A percentile compares a stretch with the other conserved stretches of the same genome.
phyloP scores from a whole-genome alignment of 2,797 vertebrate genomes.

The Gobionotothen gibberifrons region DNA sequence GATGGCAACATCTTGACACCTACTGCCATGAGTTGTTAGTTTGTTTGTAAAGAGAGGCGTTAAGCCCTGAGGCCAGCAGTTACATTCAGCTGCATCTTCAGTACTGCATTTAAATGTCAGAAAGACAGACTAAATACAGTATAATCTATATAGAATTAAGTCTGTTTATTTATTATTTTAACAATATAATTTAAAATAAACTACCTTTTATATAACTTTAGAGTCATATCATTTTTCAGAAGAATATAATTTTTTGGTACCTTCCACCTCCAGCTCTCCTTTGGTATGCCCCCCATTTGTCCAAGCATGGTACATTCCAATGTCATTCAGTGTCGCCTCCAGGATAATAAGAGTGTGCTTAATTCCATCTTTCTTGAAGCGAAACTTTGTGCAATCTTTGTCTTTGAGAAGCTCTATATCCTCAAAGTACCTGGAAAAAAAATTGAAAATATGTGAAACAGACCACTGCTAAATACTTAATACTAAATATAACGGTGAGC shows the following conservation, averaged over 20 bases:
- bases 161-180: background rate
- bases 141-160: background rate
- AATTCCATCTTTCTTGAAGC: constrained; percentile 92
- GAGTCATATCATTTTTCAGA: background rate
- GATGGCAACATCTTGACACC: constrained; percentile 45
- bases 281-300: constrained; percentile 94
- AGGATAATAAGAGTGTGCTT: constrained; percentile 90
- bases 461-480: constrained; percentile 12
- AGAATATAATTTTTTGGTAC: constrained; percentile 69
- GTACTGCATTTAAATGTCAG: constrained; percentile 20
- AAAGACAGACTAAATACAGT: constrained; percentile 13
- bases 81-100: constrained; percentile 31
- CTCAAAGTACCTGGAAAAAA: constrained; percentile 86
- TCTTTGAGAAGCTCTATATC: constrained; percentile 88
- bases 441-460: constrained; percentile 15
- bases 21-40: constrained; percentile 41
- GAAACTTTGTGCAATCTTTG: constrained; percentile 79
- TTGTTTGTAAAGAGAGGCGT: constrained; percentile 39
- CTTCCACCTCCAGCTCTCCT: constrained; percentile 93
- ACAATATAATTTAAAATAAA: background rate
- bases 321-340: constrained; percentile 87
- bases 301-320: constrained; percentile 88
- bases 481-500: background rate
- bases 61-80: constrained; percentile 32
- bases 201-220: too few species aligned